These are phyloP conservation scores for Lottia gigantea DNA, from an alignment of 2,888 invertebrate genomes.

Conservation along the genomic window DNA sequence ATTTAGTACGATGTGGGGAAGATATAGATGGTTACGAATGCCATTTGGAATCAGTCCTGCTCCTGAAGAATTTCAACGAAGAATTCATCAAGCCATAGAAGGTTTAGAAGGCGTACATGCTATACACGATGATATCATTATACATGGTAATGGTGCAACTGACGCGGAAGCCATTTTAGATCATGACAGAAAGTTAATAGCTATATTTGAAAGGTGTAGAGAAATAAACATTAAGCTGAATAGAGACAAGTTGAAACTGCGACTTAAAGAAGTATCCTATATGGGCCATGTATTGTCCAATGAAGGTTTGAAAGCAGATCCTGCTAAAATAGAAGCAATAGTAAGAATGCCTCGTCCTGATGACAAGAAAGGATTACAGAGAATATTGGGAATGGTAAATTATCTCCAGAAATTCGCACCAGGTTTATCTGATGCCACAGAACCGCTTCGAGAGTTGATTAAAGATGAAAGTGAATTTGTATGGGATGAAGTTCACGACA, in stretches of 20 bases:
- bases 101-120: slow-evolving; percentile 24
- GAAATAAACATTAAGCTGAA: slow-evolving; percentile 28
- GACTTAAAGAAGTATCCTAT: slow-evolving; percentile 22
- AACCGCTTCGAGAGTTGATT: slow-evolving; percentile 24
- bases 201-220: too few species aligned
- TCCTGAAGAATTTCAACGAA: slow-evolving; percentile 35
- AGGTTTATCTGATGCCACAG: slow-evolving; percentile 24
- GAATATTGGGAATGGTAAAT: slow-evolving; percentile 29
- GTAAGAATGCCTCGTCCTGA: slow-evolving; percentile 26
- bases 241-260: slow-evolving; percentile 24
- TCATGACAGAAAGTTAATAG: too few species aligned
- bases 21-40: slow-evolving; percentile 36
- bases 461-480: slow-evolving; percentile 24
- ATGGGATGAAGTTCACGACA: slow-evolving; percentile 26
- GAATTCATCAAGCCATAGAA: slow-evolving; percentile 19
- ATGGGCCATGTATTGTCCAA: slow-evolving; percentile 26
- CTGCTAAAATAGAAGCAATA: slow-evolving; percentile 29
- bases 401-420: slow-evolving; percentile 32
- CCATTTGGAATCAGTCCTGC: slow-evolving; percentile 37
- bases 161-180: slow-evolving; percentile 18
- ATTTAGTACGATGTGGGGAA: slow-evolving; percentile 36
- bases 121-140: slow-evolving; percentile 29
- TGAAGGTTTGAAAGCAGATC: slow-evolving; percentile 22
- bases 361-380: slow-evolving; percentile 25
- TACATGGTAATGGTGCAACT: slow-evolving; percentile 27